These are phyloP conservation scores for Strix aluco DNA, from an alignment of 2,113 vertebrate genomes.

Conservation along the genomic window DNA sequence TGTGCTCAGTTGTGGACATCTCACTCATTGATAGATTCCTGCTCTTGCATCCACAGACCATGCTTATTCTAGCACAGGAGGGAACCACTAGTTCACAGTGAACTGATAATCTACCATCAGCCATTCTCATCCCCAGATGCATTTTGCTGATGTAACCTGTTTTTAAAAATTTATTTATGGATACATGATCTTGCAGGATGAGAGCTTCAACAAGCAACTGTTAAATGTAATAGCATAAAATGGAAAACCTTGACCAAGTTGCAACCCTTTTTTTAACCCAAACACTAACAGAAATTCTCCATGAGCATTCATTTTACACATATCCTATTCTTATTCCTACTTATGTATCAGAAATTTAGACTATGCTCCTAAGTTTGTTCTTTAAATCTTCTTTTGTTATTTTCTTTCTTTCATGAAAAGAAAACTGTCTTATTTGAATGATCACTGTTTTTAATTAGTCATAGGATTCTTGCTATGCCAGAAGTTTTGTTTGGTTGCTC, in stretches of 20 bases:
- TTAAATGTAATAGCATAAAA: not conserved
- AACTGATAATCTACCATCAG: not conserved
- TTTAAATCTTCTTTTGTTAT: not conserved
- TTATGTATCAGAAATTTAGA: not conserved
- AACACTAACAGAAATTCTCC: not conserved
- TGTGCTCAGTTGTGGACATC: not conserved
- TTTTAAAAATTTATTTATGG: not conserved
- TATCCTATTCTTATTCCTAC: not conserved
- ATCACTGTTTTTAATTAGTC: not conserved
- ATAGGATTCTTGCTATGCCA: not conserved
- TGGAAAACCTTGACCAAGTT: not conserved
- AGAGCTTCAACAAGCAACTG: not conserved
- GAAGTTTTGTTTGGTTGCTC: not conserved
- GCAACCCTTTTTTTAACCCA: not conserved
- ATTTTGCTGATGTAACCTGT: not conserved
- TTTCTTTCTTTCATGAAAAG: not conserved
- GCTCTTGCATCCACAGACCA: not conserved
- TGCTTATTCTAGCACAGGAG: not conserved
- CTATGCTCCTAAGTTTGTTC: not conserved
- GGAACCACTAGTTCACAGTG: not conserved
- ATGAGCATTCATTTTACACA: not conserved
- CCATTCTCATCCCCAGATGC: not conserved
- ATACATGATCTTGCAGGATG: not conserved
- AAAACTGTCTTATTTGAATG: not conserved
- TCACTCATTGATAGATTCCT: not conserved